Percentiles rank a stretch among this genome's conserved stretches.
These are phyloP conservation scores for Eurytemora carolleeae DNA, from an alignment of 1,140 invertebrate genomes.

Conservation along the genomic window DNA sequence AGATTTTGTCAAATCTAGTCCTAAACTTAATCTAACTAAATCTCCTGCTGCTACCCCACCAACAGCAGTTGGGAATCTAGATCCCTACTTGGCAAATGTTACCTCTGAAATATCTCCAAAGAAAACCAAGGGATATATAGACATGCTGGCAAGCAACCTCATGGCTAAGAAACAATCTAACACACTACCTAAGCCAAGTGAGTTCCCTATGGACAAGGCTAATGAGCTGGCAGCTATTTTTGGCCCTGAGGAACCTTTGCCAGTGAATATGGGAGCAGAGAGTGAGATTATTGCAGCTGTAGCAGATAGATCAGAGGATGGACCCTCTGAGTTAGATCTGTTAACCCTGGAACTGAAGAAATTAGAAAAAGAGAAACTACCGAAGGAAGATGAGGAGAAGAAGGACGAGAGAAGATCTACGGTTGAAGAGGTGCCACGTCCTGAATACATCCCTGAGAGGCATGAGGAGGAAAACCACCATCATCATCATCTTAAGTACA, in stretches of 20 bases:
- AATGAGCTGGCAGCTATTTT: constrained; percentile 1
- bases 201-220: no score
- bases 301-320: neutral
- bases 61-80: neutral
- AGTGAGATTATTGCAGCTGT: neutral
- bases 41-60: neutral
- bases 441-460: no score
- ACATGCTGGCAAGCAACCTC: neutral
- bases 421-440: neutral
- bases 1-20: neutral
- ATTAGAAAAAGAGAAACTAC: neutral
- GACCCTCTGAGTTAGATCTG: constrained; percentile 7
- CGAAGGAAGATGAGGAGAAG: neutral
- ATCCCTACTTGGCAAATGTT: neutral
- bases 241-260: constrained; percentile 4
- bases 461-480: neutral
- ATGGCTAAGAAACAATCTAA: neutral
- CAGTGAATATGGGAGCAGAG: neutral
- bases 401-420: neutral
- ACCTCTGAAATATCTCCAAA: neutral
- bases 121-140: neutral
- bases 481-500: neutral
- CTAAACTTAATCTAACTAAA: neutral
- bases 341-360: constrained; percentile 1
- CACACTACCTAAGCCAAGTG: neutral